Base-by-base conservation (phyloP, 35 echinoderm and acorn worm species). In the Heliocidaris erythrogramma region DNA sequence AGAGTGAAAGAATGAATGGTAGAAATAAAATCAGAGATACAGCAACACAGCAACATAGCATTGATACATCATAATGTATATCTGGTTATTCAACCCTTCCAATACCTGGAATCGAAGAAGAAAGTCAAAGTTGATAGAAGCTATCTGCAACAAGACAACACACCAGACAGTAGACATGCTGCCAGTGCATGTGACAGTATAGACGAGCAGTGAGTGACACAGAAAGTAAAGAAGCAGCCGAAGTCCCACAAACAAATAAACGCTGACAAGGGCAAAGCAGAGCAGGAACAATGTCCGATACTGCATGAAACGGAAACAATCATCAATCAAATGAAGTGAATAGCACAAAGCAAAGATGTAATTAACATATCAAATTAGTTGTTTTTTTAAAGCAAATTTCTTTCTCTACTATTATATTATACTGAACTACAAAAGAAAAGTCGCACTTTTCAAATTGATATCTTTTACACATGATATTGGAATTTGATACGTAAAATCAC, bases 61-160 rank as follows among this genome's bases (percentile, higher is more conserved):
- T 18, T 2, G 69, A 86, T 30, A 11, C 85, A 30, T 29, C 12
- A 86, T 2, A 86, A 2, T 14, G 11, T 56, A 56, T 10, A 56
- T 56, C 14, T 56, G 7, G 14, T 56, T 56, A 2, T 0, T 56
- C 14, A 56, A 13, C 14, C 52, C 52, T 71, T 71, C 1, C 27
- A 71, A 17, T 59, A 92, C 91, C 91, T 92, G 91, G 48, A 49
- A 92, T 32, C 30, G 31, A 27, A 92, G 91, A 92, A 92, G 50
- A 29, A 53, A 52, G 27, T 92, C 11, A 13, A 92, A 13, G 91
- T 92, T 92, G 48, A 92, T 30, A 52, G 48, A 48, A 59, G 48
- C 50, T 92, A 92, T 92, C 49, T 92, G 91, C 47, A 92, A 21
- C 47, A 92, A 30, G 2, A 92, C 91, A 50, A 48, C 18, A 30